These are phyloP conservation scores for Lepidurus packardi DNA, from an alignment of 1,140 invertebrate genomes.

Conservation along the genomic window DNA sequence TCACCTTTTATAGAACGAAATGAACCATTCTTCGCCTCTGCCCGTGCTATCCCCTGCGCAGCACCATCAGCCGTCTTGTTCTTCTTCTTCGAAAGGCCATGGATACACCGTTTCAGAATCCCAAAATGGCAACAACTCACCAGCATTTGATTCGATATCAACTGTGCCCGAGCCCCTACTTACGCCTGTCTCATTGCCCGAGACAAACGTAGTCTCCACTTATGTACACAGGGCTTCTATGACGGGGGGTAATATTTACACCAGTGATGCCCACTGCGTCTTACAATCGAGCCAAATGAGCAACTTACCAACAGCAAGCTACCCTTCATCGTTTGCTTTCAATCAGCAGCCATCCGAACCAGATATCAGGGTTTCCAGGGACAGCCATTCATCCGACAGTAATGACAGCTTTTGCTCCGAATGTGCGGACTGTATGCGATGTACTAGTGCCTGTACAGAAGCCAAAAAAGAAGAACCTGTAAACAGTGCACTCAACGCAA, in stretches of 20 bases:
- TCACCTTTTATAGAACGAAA: background rate
- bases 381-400: conserved; percentile 6
- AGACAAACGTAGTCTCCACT: background rate
- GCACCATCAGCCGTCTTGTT: background rate
- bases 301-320: conserved; percentile 3
- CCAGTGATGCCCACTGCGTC: background rate
- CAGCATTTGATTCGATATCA: background rate
- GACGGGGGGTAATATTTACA: background rate
- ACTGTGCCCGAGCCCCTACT: background rate
- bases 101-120: background rate
- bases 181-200: background rate
- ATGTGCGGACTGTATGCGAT: background rate
- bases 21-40: background rate
- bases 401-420: background rate
- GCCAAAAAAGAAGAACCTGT: background rate
- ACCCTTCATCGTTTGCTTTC: background rate
- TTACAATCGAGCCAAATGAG: conserved; percentile 4
- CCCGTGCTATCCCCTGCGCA: background rate
- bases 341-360: background rate
- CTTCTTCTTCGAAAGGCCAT: background rate
- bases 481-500: background rate
- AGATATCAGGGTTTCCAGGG: background rate
- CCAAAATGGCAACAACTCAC: background rate
- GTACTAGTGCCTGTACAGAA: background rate
- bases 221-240: conserved; percentile 15